A percentile compares a stretch with the other conserved stretches of the same genome.
These are phyloP conservation scores for Sylvilagus bachmani DNA, from an alignment of 2,113 vertebrate species.

Conservation along the genomic window DNA sequence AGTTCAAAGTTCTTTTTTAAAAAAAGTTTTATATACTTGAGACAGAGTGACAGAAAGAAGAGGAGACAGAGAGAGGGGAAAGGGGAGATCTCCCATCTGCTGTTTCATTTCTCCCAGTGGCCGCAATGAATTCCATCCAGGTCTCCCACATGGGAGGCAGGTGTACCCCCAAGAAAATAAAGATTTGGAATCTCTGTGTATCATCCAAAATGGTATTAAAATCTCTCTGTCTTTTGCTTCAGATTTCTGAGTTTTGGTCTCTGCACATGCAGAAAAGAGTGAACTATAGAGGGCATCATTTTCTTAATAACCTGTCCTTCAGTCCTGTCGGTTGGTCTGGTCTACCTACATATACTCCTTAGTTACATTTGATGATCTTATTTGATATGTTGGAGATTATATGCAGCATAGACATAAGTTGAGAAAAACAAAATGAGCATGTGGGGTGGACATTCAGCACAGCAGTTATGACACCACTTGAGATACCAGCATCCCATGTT, in stretches of 20 bases:
- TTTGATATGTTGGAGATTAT: neutral
- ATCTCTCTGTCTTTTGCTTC: neutral
- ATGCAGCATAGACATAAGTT: neutral
- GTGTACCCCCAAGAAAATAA: neutral
- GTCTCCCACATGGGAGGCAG: too few species aligned
- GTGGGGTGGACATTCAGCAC: too few species aligned
- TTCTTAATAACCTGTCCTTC: accelerated
- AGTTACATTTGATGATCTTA: neutral
- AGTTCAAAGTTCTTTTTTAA: neutral
- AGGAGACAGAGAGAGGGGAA: too few species aligned
- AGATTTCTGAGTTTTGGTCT: neutral
- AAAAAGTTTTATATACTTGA: too few species aligned
- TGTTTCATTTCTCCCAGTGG: too few species aligned
- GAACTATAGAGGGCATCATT: neutral
- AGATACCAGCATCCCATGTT: too few species aligned
- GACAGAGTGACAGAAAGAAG: too few species aligned
- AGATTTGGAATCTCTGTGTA: neutral
- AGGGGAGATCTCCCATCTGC: too few species aligned
- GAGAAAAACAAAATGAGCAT: neutral
- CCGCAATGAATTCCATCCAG: too few species aligned
- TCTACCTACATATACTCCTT: neutral
- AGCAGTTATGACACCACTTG: too few species aligned
- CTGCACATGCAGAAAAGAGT: neutral
- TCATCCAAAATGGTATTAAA: neutral
- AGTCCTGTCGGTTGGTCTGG: neutral